Percentiles rank a stretch among this genome's conserved stretches.
These are phyloP conservation scores for Pogonognathellus flavescens DNA, from an alignment of 1,140 invertebrate species.

Conservation along the genomic window DNA sequence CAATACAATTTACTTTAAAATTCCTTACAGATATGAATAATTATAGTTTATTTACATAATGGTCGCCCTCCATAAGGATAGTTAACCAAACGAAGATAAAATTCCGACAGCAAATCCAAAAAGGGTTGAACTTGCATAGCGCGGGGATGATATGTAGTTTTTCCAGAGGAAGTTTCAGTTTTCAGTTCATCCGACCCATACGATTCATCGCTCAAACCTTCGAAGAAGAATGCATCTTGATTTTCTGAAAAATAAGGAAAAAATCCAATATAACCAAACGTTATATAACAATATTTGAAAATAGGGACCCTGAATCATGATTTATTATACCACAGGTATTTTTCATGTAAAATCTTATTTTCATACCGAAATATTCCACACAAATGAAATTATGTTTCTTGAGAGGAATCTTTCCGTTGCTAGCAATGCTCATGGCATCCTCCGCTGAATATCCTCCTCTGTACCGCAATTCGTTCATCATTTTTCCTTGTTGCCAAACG, in stretches of 20 bases:
- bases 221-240: constrained; percentile 56
- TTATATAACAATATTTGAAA: background rate
- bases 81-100: constrained; percentile 51
- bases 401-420: constrained; percentile 47
- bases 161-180: background rate
- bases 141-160: constrained; percentile 3
- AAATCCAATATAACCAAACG: background rate
- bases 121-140: constrained; percentile 41
- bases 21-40: too few relatives aligned
- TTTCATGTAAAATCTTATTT: background rate
- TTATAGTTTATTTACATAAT: background rate
- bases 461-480: constrained; percentile 59
- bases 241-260: constrained; percentile 51
- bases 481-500: constrained; percentile 61
- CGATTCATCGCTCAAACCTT: constrained; percentile 20
- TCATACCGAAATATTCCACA: constrained; percentile 54
- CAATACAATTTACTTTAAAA: too few relatives aligned
- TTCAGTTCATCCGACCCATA: constrained; percentile 23
- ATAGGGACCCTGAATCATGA: background rate
- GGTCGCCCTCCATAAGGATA: constrained; percentile 8
- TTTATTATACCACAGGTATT: too few relatives aligned
- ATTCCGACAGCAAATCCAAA: constrained; percentile 56
- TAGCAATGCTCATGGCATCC: constrained; percentile 56
- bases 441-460: constrained; percentile 51
- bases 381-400: constrained; percentile 52